Conservation (phyloP, 2,888 invertebrate species). For the Ariolimax columbianus region DNA sequence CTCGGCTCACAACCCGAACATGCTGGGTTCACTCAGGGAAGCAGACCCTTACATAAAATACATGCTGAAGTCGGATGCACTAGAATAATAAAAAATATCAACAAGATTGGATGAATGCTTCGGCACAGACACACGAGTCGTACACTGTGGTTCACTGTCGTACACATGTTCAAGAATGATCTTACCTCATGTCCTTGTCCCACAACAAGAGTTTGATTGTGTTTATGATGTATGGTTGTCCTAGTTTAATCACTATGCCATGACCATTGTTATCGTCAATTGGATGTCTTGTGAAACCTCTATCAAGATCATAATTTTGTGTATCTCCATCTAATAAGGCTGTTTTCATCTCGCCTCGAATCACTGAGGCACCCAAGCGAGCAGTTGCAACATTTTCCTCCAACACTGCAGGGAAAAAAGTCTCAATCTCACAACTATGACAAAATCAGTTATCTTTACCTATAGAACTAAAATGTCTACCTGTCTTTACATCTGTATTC, state of each 20-base stretch:
- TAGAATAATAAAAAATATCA: too few species aligned
- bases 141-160: too few species aligned
- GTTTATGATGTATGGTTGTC: constrained; percentile 90
- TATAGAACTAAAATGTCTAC: too few species aligned
- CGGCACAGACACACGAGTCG: too few species aligned
- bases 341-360: constrained; percentile 92
- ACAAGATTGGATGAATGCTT: too few species aligned
- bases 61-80: too few species aligned
- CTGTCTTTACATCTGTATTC: too few species aligned
- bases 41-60: too few species aligned
- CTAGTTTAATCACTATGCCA: constrained; percentile 91
- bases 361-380: constrained; percentile 89
- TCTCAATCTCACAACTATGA: too few species aligned
- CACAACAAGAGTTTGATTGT: constrained; percentile 94
- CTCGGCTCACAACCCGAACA: too few species aligned
- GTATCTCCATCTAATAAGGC: constrained; percentile 92
- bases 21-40: too few species aligned
- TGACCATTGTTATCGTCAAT: constrained; percentile 86
- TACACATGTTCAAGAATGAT: neutral
- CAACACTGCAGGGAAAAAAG: constrained; percentile 83
- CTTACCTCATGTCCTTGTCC: constrained; percentile 91
- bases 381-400: constrained; percentile 94
- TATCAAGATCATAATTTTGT: constrained; percentile 83
- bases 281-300: constrained; percentile 92
- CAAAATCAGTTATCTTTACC: too few species aligned